These are phyloP conservation scores for Acholoe squamosa DNA, from an alignment of 2,888 invertebrate species.

Conservation along the genomic window DNA sequence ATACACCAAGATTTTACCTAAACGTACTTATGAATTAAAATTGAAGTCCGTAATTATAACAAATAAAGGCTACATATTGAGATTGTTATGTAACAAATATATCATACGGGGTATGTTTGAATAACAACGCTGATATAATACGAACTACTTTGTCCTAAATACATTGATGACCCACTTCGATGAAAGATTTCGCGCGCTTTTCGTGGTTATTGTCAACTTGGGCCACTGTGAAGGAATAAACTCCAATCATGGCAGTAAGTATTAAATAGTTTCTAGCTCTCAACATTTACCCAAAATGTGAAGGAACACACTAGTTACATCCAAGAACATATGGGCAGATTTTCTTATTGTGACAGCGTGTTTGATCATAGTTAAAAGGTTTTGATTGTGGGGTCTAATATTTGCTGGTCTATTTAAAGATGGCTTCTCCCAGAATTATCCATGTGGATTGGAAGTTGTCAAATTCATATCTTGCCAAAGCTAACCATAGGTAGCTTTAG, in stretches of 20 bases:
- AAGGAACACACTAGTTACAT: no score
- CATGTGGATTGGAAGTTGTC: neutral
- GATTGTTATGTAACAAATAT: neutral
- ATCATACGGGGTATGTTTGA: no score
- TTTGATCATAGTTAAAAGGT: neutral
- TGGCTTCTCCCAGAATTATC: slow-evolving; percentile 6
- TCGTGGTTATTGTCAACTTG: slow-evolving; percentile 19
- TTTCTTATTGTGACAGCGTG: neutral
- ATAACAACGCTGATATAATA: neutral
- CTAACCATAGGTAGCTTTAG: neutral
- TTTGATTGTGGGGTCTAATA: neutral
- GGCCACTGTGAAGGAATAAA: neutral
- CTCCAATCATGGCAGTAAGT: slow-evolving; percentile 39
- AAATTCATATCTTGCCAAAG: neutral
- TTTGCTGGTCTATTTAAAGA: slow-evolving; percentile 22
- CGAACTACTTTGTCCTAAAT: slow-evolving; percentile 37
- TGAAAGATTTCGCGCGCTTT: slow-evolving; percentile 6
- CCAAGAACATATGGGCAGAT: neutral
- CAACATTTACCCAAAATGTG: no score
- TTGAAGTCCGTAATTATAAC: no score
- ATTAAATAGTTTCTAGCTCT: neutral
- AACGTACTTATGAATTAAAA: neutral
- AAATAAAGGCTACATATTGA: no score
- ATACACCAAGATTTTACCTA: neutral
- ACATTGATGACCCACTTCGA: neutral